Evolutionary conservation across 2,888 invertebrate species (phyloP).

Genomic region (Neoaliturus tenellus): DNA sequence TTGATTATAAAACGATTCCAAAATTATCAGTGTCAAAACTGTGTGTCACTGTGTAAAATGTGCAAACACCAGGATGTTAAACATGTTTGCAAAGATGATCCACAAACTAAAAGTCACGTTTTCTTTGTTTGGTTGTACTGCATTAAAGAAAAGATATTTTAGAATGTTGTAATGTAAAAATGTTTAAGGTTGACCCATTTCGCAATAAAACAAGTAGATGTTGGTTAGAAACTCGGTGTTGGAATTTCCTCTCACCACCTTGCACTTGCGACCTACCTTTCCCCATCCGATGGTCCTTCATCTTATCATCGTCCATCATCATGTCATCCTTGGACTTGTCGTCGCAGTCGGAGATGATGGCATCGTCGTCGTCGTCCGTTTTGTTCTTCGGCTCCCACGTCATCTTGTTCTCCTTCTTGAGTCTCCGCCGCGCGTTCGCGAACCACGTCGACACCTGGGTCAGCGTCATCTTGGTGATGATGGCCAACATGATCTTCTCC

Average conservation of each 20-base stretch:
- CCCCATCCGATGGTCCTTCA: conserved; percentile 58
- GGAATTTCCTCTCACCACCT: background rate
- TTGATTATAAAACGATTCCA: too few species aligned
- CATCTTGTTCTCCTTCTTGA: conserved; percentile 99
- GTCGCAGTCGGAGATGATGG: conserved; percentile 85
- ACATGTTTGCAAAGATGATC: too few species aligned
- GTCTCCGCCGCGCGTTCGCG: conserved; percentile 93
- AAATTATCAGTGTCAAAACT: too few species aligned
- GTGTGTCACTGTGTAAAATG: too few species aligned
- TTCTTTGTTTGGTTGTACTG: too few species aligned
- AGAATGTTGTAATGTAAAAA: too few species aligned
- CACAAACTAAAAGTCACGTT: too few species aligned
- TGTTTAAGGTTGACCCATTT: too few species aligned
- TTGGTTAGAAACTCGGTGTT: too few species aligned
- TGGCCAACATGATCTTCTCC: conserved; percentile 96
- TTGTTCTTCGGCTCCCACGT: conserved; percentile 97
- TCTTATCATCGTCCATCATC: conserved; percentile 75
- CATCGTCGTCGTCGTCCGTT: conserved; percentile 91
- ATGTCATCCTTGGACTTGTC: conserved; percentile 89
- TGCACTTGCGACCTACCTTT: conserved; percentile 78
- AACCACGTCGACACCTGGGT: conserved; percentile 98
- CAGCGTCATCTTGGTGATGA: conserved; percentile 96
- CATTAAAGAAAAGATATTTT: too few species aligned
- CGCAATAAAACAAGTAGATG: too few species aligned
- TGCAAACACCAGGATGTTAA: too few species aligned